Base-by-base conservation (phyloP, 2,888 invertebrate species). In the Tachina lurida region DNA sequence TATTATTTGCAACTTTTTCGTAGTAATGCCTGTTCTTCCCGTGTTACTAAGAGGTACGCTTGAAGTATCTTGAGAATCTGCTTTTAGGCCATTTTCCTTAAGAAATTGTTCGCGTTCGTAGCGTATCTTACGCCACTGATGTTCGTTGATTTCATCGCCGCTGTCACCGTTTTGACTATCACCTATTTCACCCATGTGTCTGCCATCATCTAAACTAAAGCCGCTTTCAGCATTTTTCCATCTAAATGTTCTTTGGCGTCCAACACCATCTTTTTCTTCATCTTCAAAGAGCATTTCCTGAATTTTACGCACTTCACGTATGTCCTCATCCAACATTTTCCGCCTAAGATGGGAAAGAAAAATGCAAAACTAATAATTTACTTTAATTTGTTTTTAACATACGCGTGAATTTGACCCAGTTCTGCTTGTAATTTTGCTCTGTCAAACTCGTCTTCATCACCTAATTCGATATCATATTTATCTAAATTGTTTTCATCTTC, bases 251-350 rank as follows among this genome's bases (percentile, higher is more conserved):
- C 97, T 93, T 89, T 96, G 95, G 5, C 98, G 94, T 10, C 96
- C 96, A 3, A 95, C 95, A 1, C 95, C 96, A 41, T 96, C 96
- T 88, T 97, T 95, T 87, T 97, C 94, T 89, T 98, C 98, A 90
- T 98, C 98, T 91, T 98, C 97, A 52, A 98, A 95, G 43, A 98
- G 94, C 91, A 97, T 93, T 90, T 98, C 98, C 91, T 98, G 96
- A 15, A 98, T 94, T 88, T 97, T 92, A 88, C 96, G 94, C 19
- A 98, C 95, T 91, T 98, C 96, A 31, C 96, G 94, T 88, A 97
- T 96, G 91, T 99, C 98, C 87, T 98, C 96, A 90, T 98, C 98
- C 73, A 98, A 92, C 84, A 98, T 93, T 90, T 96, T 96, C 43
- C 96, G 96, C 93, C 96, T 96, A 60, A 49, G 80, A 43, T 8